A percentile compares a stretch with the other conserved stretches of the same genome.
phyloP scores from a whole-genome alignment of 2,113 vertebrate genomes.

The Cranoglanis bouderius region DNA sequence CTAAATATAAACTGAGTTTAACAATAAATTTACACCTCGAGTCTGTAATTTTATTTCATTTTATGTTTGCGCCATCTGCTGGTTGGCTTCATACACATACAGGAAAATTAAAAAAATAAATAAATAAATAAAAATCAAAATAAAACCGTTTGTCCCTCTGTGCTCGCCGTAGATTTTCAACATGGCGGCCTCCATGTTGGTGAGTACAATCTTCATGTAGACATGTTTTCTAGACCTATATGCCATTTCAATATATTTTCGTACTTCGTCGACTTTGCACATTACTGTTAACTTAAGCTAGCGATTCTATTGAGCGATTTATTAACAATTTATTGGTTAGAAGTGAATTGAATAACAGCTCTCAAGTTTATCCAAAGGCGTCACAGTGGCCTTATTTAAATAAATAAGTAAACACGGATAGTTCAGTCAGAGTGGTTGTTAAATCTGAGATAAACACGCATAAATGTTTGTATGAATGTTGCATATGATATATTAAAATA shows the following conservation, averaged over 20 bases:
- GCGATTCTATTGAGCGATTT: neutral
- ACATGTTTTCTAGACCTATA: neutral
- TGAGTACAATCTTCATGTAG: constrained; percentile 43
- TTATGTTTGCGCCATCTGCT: constrained; percentile 15
- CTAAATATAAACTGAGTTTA: neutral
- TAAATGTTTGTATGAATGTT: neutral
- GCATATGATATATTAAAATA: neutral
- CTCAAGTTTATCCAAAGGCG: too few species aligned
- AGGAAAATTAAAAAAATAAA: neutral
- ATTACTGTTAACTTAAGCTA: neutral
- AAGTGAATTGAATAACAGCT: neutral
- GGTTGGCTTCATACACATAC: neutral
- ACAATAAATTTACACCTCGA: neutral
- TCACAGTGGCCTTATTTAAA: neutral
- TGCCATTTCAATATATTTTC: too few species aligned
- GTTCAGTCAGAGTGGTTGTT: neutral
- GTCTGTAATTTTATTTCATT: neutral
- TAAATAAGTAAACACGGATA: neutral
- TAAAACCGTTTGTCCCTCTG: constrained; percentile 48
- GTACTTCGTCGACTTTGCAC: neutral
- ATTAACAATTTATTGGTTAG: neutral
- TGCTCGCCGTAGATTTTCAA: constrained; percentile 1
- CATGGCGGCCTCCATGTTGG: constrained; percentile 64
- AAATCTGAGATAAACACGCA: neutral
- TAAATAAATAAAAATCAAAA: neutral